Evolutionary conservation across 2,797 vertebrate species (phyloP).

Genomic region (Rhinoraja longicauda): DNA sequence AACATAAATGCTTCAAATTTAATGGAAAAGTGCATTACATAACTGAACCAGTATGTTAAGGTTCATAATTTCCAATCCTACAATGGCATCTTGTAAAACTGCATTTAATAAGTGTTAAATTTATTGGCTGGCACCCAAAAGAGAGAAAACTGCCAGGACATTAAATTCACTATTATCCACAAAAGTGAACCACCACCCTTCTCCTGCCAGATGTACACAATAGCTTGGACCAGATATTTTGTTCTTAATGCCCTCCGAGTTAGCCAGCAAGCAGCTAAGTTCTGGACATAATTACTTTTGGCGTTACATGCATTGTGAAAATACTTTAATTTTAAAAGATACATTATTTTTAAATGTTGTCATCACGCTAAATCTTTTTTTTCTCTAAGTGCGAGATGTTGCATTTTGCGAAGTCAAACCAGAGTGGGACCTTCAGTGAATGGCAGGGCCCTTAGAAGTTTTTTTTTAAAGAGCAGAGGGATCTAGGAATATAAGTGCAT

Average conservation of each 20-base stretch:
- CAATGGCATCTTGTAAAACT: background rate
- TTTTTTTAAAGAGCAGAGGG: no score
- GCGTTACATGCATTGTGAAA: background rate
- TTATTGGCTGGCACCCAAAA: slow-evolving; percentile 4
- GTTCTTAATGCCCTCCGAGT: background rate
- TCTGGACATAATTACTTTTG: background rate
- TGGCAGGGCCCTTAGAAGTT: no score
- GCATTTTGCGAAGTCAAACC: no score
- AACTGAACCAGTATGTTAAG: background rate
- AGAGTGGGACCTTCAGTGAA: no score
- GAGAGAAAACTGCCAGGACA: background rate
- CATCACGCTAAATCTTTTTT: no score
- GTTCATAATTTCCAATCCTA: background rate
- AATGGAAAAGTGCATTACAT: no score
- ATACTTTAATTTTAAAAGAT: background rate
- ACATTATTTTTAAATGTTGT: no score
- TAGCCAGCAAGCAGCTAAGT: background rate
- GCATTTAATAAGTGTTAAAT: background rate
- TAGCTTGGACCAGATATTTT: background rate
- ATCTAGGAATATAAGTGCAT: no score
- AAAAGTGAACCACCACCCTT: background rate
- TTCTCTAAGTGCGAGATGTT: no score
- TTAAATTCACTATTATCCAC: background rate
- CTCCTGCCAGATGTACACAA: background rate
- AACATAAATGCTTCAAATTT: background rate